A percentile compares a stretch with the other conserved stretches of the same genome.
Evolutionary conservation across 2,888 invertebrate genomes (phyloP).

Genomic region (Calephelis perditalis): DNA sequence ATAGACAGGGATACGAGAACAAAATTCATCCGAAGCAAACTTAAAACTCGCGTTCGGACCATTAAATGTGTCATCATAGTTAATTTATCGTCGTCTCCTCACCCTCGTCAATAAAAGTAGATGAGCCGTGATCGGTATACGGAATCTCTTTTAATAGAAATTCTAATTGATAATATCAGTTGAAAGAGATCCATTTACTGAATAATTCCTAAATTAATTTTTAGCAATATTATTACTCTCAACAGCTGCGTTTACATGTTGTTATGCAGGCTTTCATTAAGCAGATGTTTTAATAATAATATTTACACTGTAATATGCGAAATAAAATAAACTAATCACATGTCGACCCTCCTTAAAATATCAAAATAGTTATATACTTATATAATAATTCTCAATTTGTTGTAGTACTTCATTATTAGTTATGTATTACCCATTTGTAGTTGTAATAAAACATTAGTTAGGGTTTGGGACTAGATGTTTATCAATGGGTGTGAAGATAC

Average conservation of each 20-base stretch:
- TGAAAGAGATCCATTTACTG: slow-evolving; percentile 17
- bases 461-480: no score
- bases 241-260: not conserved
- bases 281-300: no score
- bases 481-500: no score
- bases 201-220: slow-evolving; percentile 3
- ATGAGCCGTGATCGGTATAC: slow-evolving; percentile 71
- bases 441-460: no score
- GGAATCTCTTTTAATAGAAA: slow-evolving; percentile 22
- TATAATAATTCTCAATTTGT: no score
- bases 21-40: slow-evolving; percentile 35
- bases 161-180: slow-evolving; percentile 17
- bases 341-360: no score
- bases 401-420: no score
- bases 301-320: no score
- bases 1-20: not conserved
- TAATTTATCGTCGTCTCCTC: slow-evolving; percentile 55
- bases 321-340: no score
- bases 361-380: no score
- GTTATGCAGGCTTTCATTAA: no score
- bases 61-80: slow-evolving; percentile 65
- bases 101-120: slow-evolving; percentile 65
- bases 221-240: not conserved
- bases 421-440: no score
- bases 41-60: slow-evolving; percentile 58